Percentiles rank a stretch among this genome's conserved stretches.
phyloP scores from a whole-genome alignment of 1,140 invertebrate genomes.

The Wiebesia pumilae region DNA sequence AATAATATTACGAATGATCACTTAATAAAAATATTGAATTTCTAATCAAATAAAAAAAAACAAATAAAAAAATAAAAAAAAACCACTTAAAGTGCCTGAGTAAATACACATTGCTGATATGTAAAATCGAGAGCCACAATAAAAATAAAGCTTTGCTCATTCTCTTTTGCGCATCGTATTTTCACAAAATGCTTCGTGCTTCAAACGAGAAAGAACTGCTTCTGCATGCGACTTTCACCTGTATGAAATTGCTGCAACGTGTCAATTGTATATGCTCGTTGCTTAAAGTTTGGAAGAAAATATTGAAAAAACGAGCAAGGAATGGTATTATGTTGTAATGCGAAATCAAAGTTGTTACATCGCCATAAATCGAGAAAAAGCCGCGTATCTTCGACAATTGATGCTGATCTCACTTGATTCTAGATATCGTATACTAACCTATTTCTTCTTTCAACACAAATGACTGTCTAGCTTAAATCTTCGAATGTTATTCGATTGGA shows the following conservation, averaged over 20 bases:
- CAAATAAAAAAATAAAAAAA: neutral
- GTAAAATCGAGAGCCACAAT: neutral
- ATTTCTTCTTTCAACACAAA: neutral
- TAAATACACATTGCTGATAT: neutral
- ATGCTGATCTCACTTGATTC: neutral
- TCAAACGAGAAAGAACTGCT: neutral
- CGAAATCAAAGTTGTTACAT: constrained; percentile 14
- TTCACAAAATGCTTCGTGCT: neutral
- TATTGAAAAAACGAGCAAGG: neutral
- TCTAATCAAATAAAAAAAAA: neutral
- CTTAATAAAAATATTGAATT: neutral
- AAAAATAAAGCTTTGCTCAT: neutral
- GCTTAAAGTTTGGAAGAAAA: neutral
- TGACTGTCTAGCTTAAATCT: neutral
- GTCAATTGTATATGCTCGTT: constrained; percentile 8
- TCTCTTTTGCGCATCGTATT: neutral
- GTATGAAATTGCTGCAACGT: neutral
- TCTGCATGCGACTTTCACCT: neutral
- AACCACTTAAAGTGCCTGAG: neutral
- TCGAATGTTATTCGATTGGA: neutral
- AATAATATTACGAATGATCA: neutral
- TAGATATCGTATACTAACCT: neutral
- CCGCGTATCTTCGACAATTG: neutral
- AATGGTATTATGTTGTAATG: neutral
- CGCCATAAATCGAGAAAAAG: constrained; percentile 1